Percentiles rank a stretch among this genome's conserved stretches.
phyloP scores from a whole-genome alignment of 53 echinoderm and acorn worm genomes.

The Holothuria leucospilota region DNA sequence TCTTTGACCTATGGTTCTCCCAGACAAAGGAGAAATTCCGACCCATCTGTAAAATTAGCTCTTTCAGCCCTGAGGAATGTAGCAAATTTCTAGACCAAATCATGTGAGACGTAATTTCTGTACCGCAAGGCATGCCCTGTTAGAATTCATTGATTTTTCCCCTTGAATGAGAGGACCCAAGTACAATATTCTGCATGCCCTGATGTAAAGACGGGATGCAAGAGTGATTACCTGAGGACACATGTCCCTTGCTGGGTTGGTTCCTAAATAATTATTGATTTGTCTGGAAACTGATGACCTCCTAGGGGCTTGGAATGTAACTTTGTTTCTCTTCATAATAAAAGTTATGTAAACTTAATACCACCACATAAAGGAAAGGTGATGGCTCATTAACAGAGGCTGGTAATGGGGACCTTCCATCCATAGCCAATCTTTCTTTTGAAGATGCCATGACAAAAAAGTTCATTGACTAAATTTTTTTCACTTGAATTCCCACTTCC shows the following conservation, averaged over 20 bases:
- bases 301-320: constrained; percentile 32
- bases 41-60: constrained; percentile 20
- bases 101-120: too few relatives aligned
- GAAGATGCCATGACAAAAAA: too few relatives aligned
- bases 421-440: too few relatives aligned
- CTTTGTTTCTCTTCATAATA: constrained; percentile 9
- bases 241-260: constrained; percentile 1
- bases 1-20: constrained; percentile 3
- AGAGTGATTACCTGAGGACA: constrained; percentile 11
- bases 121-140: background rate
- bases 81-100: too few relatives aligned
- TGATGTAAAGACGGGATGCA: constrained; percentile 4
- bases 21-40: constrained; percentile 23
- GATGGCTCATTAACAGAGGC: constrained; percentile 17
- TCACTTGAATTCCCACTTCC: too few relatives aligned
- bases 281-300: constrained; percentile 9
- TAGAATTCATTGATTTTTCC: constrained; percentile 21
- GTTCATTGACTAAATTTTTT: too few relatives aligned
- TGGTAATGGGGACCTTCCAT: too few relatives aligned
- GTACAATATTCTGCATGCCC: background rate
- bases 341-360: constrained; percentile 36
- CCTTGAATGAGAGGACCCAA: background rate
- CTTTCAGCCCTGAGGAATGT: constrained; percentile 6
- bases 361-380: constrained; percentile 6
- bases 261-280: constrained; percentile 19